phyloP scores from a whole-genome alignment of 2,888 invertebrate genomes.

The Leptopilina syphax region DNA sequence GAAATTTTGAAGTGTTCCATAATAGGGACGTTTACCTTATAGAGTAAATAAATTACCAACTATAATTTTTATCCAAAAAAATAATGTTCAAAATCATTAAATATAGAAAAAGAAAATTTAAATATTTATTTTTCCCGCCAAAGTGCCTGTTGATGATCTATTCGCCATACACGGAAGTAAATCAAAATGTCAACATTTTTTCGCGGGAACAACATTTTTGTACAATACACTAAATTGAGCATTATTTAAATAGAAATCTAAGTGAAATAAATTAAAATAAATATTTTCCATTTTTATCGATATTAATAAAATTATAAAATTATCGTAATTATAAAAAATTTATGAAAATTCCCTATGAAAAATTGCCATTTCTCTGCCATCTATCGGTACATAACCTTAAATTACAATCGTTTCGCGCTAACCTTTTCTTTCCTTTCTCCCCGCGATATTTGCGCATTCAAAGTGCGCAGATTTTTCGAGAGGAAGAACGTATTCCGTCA shows the following conservation, averaged over 20 bases:
- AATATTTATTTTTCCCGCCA: neutral
- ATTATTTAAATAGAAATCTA: neutral
- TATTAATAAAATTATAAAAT: neutral
- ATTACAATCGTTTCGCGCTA: neutral
- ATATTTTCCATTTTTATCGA: neutral
- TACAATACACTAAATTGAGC: neutral
- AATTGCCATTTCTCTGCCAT: neutral
- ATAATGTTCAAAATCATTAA: too few relatives aligned
- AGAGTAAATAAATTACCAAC: too few relatives aligned
- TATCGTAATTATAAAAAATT: neutral
- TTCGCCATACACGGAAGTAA: neutral
- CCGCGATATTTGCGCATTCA: constrained; percentile 4
- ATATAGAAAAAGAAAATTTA: neutral
- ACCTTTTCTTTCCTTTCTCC: neutral
- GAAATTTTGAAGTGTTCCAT: too few relatives aligned
- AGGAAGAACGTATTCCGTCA: constrained; percentile 26
- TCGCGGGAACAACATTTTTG: neutral
- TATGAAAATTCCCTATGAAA: neutral
- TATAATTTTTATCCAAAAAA: too few relatives aligned
- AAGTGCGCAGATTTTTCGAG: constrained; percentile 28
- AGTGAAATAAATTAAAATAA: neutral
- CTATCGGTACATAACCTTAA: constrained; percentile 7
- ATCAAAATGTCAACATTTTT: neutral
- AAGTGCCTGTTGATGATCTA: neutral
- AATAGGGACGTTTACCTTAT: too few relatives aligned